Evolutionary conservation across 2,888 invertebrate species (phyloP).

Genomic region (Theristus sp.): DNA sequence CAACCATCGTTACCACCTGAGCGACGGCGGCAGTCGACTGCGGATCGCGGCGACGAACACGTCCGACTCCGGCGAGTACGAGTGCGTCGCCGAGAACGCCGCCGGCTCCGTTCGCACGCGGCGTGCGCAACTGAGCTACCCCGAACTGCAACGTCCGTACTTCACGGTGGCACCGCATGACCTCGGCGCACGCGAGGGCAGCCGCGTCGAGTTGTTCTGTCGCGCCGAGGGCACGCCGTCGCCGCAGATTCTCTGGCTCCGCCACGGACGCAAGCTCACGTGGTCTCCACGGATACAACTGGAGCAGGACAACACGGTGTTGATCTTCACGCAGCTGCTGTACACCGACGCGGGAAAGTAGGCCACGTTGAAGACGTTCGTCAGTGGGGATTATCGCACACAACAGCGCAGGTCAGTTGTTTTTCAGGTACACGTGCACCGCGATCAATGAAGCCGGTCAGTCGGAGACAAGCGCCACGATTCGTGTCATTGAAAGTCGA

Average conservation of each 20-base stretch:
- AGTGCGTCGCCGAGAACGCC: not conserved
- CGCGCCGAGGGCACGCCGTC: slow-evolving; percentile 4
- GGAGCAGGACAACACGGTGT: not conserved
- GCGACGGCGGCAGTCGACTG: not conserved
- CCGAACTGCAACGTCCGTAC: not conserved
- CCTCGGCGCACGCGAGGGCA: slow-evolving; percentile 1
- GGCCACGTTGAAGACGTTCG: slow-evolving; percentile 17
- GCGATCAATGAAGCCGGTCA: not conserved
- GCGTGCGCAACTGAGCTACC: not conserved
- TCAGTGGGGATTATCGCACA: no score
- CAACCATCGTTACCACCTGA: not conserved
- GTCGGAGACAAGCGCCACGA: not conserved
- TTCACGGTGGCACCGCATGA: slow-evolving; percentile 2
- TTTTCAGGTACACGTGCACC: not conserved
- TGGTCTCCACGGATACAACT: not conserved
- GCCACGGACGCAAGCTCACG: not conserved
- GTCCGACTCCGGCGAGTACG: not conserved
- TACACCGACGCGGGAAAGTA: slow-evolving; percentile 5
- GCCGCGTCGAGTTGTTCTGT: not conserved
- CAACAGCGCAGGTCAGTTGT: no score
- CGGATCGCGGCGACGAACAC: not conserved
- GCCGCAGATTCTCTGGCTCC: slow-evolving; percentile 2
- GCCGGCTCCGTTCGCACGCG: not conserved
- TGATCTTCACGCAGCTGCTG: slow-evolving; percentile 2
- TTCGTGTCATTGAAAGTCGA: not conserved